Conservation (phyloP, 2,888 invertebrate genomes). For the Trissolcus japonicus region DNA sequence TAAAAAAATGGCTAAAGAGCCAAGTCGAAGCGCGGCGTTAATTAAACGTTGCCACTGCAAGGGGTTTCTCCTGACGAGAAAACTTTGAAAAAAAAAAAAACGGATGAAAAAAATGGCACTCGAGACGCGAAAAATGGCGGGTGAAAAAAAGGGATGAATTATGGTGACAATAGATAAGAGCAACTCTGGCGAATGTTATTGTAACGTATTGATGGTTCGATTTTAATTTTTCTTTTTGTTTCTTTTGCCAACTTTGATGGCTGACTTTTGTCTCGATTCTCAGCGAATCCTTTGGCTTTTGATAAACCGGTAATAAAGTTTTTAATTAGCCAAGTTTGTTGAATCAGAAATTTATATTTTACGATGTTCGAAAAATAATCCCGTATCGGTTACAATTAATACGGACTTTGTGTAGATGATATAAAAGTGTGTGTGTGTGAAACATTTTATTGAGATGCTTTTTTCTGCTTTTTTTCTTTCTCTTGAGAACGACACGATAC, state of each 20-base stretch:
- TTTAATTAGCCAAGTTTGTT: conserved; percentile 38
- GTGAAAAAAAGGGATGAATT: conserved; percentile 26
- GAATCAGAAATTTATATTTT: conserved; percentile 20
- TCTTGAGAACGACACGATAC: neutral
- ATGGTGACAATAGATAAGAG: conserved; percentile 18
- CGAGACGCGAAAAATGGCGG: conserved; percentile 14
- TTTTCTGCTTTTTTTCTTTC: neutral
- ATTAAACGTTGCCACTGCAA: conserved; percentile 41
- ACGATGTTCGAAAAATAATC: neutral
- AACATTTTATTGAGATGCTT: neutral
- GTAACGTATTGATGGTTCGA: conserved; percentile 41
- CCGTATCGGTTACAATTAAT: neutral
- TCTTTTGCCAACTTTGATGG: conserved; percentile 14
- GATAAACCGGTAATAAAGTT: conserved; percentile 23
- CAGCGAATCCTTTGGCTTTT: neutral
- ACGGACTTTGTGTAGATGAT: neutral
- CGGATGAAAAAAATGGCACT: conserved; percentile 36
- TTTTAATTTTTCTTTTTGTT: conserved; percentile 28
- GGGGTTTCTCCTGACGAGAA: conserved; percentile 12
- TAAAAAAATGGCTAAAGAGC: conserved; percentile 24
- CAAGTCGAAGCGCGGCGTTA: conserved; percentile 31
- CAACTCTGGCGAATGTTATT: conserved; percentile 49
- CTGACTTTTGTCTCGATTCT: neutral
- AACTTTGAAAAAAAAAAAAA: conserved; percentile 24
- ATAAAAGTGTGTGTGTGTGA: neutral